These are phyloP conservation scores for Drosophila repletoides DNA, from an alignment of 1,140 invertebrate species.

Conservation along the genomic window DNA sequence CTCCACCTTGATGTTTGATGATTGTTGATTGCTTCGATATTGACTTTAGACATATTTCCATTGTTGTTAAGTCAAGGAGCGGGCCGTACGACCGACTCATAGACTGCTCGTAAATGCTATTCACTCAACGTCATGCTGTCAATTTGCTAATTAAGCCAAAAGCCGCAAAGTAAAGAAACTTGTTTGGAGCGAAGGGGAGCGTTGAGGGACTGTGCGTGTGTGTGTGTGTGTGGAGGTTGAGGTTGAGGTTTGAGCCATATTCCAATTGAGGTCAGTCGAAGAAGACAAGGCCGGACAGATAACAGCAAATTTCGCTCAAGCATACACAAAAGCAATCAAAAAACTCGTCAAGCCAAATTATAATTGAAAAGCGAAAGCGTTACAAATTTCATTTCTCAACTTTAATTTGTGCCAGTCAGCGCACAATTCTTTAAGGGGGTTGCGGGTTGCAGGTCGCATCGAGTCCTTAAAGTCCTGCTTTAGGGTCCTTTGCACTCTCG, in stretches of 20 bases:
- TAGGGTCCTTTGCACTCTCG: constrained; percentile 16
- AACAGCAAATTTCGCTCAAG: constrained; percentile 48
- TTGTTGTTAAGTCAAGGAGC: constrained; percentile 7
- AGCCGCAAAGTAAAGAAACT: constrained; percentile 44
- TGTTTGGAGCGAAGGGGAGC: background rate
- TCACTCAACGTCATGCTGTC: constrained; percentile 51
- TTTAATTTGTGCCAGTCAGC: constrained; percentile 40
- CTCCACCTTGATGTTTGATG: constrained; percentile 6
- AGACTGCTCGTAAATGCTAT: constrained; percentile 18
- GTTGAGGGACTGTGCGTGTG: background rate
- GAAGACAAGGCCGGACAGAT: constrained; percentile 25
- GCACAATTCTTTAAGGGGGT: no score
- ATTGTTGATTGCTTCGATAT: constrained; percentile 7
- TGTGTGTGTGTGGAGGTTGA: no score
- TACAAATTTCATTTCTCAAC: constrained; percentile 52
- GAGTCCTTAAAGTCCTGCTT: constrained; percentile 17
- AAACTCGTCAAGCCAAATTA: constrained; percentile 47
- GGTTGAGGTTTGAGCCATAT: no score
- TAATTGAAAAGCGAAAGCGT: constrained; percentile 59
- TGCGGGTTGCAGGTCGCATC: no score
- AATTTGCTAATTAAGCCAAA: constrained; percentile 55
- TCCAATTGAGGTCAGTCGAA: constrained; percentile 45
- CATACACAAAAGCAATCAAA: constrained; percentile 55
- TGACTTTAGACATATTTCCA: background rate
- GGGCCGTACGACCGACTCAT: background rate